A percentile compares a stretch with the other conserved stretches of the same genome.
Evolutionary conservation across 2,888 invertebrate genomes (phyloP).

Genomic region (Orthosia cruda): DNA sequence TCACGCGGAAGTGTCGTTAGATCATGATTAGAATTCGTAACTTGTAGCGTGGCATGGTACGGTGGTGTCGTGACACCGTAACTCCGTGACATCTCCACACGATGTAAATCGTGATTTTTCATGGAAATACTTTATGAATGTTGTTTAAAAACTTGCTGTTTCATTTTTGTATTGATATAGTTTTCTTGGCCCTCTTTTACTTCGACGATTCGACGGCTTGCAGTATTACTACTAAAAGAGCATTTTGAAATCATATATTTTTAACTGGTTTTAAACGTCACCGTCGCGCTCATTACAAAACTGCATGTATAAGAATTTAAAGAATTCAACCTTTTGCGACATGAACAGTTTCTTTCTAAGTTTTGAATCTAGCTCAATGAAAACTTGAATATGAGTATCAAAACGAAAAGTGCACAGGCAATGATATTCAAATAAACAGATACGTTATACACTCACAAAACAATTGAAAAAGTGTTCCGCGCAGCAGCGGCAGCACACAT

Average conservation of each 20-base stretch:
- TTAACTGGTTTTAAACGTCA: conserved; percentile 13
- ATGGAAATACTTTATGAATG: conserved; percentile 20
- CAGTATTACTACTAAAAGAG: not conserved
- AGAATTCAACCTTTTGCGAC: conserved; percentile 25
- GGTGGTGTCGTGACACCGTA: conserved; percentile 17
- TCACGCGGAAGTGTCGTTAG: conserved; percentile 36
- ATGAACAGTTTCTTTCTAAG: conserved; percentile 1
- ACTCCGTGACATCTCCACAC: conserved; percentile 31
- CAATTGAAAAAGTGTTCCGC: too few species aligned
- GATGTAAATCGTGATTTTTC: conserved; percentile 17
- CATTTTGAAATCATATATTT: conserved; percentile 1
- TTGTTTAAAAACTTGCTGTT: conserved; percentile 8
- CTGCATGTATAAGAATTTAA: conserved; percentile 7
- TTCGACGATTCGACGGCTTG: not conserved
- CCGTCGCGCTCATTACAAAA: conserved; percentile 23
- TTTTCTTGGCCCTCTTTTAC: not conserved
- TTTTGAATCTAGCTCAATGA: conserved; percentile 22
- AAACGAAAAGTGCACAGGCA: not conserved
- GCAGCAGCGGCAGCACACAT: too few species aligned
- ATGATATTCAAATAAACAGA: too few species aligned
- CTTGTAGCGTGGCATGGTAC: conserved; percentile 32
- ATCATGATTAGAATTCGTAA: conserved; percentile 37
- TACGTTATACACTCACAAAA: too few species aligned
- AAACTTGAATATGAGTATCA: not conserved
- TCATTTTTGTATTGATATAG: not conserved